Conservation (phyloP, 1,140 invertebrate species). For the Drosophila setifemur region DNA sequence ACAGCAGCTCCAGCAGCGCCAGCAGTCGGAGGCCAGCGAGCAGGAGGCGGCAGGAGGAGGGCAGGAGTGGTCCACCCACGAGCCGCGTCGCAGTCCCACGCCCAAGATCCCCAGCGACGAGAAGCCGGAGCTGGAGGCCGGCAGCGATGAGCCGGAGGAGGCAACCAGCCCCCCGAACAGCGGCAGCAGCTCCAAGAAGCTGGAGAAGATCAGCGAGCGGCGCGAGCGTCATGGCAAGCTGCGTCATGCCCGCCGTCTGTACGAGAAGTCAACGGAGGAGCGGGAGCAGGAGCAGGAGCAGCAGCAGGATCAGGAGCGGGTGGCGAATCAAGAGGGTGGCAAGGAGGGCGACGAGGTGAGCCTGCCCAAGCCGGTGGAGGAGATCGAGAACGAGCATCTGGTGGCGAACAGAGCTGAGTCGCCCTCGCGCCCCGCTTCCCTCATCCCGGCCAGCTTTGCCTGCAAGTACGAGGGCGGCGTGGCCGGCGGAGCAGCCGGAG, state of each 20-base stretch:
- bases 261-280: conserved; percentile 10
- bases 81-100: conserved; percentile 7
- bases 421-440: conserved; percentile 7
- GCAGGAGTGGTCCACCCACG: conserved; percentile 35
- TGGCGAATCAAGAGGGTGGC: conserved; percentile 11
- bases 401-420: conserved; percentile 53
- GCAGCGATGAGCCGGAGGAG: conserved; percentile 24
- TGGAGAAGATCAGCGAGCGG: conserved; percentile 50
- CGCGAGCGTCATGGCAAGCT: conserved; percentile 66
- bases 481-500: conserved; percentile 5
- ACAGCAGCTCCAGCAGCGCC: conserved; percentile 35
- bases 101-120: conserved; percentile 18
- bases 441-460: conserved; percentile 26
- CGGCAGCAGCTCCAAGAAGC: conserved; percentile 25
- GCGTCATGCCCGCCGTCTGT: conserved; percentile 54
- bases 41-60: conserved; percentile 7
- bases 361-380: conserved; percentile 68
- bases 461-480: conserved; percentile 36
- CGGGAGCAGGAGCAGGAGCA: conserved; percentile 36
- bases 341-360: neutral
- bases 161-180: neutral
- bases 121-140: conserved; percentile 29
- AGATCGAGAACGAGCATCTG: conserved; percentile 76
- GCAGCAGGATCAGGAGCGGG: conserved; percentile 8
- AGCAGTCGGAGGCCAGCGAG: conserved; percentile 18